Base-by-base conservation (phyloP, 2,888 invertebrate species). In the Calameuta filiformis region DNA sequence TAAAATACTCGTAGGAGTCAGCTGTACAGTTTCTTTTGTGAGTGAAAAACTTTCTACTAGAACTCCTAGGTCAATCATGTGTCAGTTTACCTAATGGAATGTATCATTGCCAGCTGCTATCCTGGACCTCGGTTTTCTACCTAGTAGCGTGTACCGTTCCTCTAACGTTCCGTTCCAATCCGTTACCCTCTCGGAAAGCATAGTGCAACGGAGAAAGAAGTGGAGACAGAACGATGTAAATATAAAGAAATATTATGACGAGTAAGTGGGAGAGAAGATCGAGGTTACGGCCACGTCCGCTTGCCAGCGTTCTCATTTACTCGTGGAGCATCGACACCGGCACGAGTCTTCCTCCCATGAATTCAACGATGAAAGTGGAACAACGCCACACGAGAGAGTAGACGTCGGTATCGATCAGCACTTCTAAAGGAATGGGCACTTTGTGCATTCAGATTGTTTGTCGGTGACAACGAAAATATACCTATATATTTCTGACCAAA, bases 301-400 rank as follows among this genome's bases (percentile, higher is more conserved):
- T 75, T 31, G 40, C 68, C 12, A 33, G 35, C 34, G 34, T 75
- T 56, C 56, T 30, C 73, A n/a, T 12, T 30, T 56, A 56, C 56
- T 56, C 56, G 9, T 56, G 33, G 56, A 75, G 30, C 30, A 68
- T 40, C 71, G 68, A 78, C 69, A 35, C 35, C 68, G 35, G 69
- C 12, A 30, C 69, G 74, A 35, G 75, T 40, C 73, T 76, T 69
- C 69, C 75, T 73, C 40, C 30, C 56, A 79, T 78, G 78, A 80
- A 83, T 81, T 81, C 80, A 78, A 81, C 77, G 78, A 80, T 81
- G 82, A 83, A 83, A 83, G 82, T 82, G 76, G 79, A 83, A 75
- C 78, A 75, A 77, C 78, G 9, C 56, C 56, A 56, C 56, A 23
- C 23, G 23, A 56, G 23, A 56, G 56, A 56, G 56, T 56, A 23